Evolutionary conservation across 2,888 invertebrate species (phyloP).

Genomic region (Temnothorax rugatulus): DNA sequence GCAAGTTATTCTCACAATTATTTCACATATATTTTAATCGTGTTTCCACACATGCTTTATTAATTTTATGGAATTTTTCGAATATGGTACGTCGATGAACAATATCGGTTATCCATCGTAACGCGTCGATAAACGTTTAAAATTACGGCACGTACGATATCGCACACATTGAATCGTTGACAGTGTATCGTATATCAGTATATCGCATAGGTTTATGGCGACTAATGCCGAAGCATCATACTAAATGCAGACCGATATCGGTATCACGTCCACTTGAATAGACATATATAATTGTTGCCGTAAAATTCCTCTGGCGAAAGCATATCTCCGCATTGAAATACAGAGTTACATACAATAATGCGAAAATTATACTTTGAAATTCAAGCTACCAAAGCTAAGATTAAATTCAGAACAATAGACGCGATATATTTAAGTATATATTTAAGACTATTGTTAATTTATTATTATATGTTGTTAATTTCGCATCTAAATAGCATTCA

Average conservation of each 20-base stretch:
- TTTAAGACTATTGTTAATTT: background rate
- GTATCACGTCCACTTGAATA: slow-evolving; percentile 46
- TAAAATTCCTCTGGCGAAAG: slow-evolving; percentile 34
- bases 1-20: slow-evolving; percentile 1
- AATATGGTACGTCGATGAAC: slow-evolving; percentile 12
- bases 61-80: slow-evolving; percentile 43
- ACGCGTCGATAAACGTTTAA: slow-evolving; percentile 54
- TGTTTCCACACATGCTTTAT: slow-evolving; percentile 19
- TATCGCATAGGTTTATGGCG: slow-evolving; percentile 44
- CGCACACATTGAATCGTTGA: slow-evolving; percentile 47
- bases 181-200: slow-evolving; percentile 51
- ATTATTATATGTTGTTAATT: background rate
- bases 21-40: background rate
- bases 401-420: background rate
- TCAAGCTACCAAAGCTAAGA: background rate
- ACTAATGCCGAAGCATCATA: slow-evolving; percentile 49
- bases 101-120: slow-evolving; percentile 48
- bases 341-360: background rate
- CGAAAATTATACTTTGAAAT: slow-evolving; percentile 15
- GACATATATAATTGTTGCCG: slow-evolving; percentile 36
- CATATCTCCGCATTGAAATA: slow-evolving; percentile 25
- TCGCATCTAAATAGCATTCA: background rate
- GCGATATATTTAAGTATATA: background rate
- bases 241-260: slow-evolving; percentile 50
- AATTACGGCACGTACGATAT: slow-evolving; percentile 42